phyloP scores from a whole-genome alignment of 2,888 invertebrate species.

The Polyommatus icarus region DNA sequence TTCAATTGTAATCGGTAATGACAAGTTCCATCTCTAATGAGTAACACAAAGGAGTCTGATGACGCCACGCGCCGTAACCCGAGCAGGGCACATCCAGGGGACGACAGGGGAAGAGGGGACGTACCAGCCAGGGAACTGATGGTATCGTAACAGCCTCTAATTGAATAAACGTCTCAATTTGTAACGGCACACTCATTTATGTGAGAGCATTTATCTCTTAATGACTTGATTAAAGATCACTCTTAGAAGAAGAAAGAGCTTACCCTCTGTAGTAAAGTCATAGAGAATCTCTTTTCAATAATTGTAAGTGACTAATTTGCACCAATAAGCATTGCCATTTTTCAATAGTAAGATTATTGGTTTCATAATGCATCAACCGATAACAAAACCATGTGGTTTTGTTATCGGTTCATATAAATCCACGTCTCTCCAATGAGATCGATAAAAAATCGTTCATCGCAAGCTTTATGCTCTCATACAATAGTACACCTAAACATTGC shows the following conservation, averaged over 20 bases:
- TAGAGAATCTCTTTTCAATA: too few relatives aligned
- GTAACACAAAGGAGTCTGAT: constrained; percentile 59
- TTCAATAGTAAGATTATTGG: too few relatives aligned
- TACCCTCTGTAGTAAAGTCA: too few relatives aligned
- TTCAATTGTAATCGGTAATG: constrained; percentile 18
- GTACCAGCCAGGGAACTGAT: constrained; percentile 43
- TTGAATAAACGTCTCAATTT: constrained; percentile 36
- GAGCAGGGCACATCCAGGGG: constrained; percentile 2
- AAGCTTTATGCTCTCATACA: background rate
- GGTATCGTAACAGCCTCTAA: constrained; percentile 38
- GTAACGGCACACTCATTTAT: constrained; percentile 24
- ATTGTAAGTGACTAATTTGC: too few relatives aligned
- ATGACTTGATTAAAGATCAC: background rate
- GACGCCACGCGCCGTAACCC: constrained; percentile 50
- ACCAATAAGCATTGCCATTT: too few relatives aligned
- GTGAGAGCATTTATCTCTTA: background rate
- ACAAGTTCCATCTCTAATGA: constrained; percentile 28
- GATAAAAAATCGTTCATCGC: background rate
- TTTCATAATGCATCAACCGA: too few relatives aligned
- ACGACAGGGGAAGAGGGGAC: background rate
- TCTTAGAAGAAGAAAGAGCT: too few relatives aligned
- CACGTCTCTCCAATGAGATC: background rate
- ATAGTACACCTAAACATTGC: constrained; percentile 5
- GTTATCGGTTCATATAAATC: background rate
- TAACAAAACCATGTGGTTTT: too few relatives aligned